A percentile compares a stretch with the other conserved stretches of the same genome.
phyloP scores from a whole-genome alignment of 2,797 vertebrate species.

The Sebastes elongatus region DNA sequence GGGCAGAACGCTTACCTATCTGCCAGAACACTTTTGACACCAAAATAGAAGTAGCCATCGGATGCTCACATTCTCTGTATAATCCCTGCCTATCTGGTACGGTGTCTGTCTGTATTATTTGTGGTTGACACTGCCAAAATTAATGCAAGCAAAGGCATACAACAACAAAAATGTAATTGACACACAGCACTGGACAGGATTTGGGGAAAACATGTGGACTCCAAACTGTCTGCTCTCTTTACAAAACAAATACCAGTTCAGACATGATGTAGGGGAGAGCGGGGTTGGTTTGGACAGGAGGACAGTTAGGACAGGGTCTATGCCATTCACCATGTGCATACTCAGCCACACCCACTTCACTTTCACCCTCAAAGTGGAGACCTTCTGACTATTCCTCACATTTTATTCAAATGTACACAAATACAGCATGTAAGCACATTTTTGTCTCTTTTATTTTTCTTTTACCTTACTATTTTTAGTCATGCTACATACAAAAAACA shows the following conservation, averaged over 20 bases:
- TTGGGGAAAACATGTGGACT: neutral
- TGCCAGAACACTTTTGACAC: neutral
- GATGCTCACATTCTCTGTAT: neutral
- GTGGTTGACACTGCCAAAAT: neutral
- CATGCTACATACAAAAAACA: neutral
- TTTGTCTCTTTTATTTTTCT: neutral
- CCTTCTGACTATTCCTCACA: neutral
- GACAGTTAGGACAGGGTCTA: no score
- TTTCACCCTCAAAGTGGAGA: neutral
- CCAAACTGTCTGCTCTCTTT: neutral
- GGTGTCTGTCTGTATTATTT: neutral
- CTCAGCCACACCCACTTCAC: neutral
- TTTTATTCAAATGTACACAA: neutral
- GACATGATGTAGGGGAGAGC: neutral
- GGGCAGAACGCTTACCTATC: neutral
- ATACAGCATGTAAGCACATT: neutral
- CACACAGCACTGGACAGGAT: neutral
- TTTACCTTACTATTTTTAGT: neutral
- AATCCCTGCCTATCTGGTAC: neutral
- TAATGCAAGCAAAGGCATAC: neutral
- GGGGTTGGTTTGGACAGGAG: no score
- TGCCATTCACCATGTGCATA: no score
- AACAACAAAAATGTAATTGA: neutral
- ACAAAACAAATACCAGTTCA: neutral
- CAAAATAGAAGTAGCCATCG: neutral